Conservation (phyloP, 92 coral and sea anemone species). For the Meandrina meandrites region DNA sequence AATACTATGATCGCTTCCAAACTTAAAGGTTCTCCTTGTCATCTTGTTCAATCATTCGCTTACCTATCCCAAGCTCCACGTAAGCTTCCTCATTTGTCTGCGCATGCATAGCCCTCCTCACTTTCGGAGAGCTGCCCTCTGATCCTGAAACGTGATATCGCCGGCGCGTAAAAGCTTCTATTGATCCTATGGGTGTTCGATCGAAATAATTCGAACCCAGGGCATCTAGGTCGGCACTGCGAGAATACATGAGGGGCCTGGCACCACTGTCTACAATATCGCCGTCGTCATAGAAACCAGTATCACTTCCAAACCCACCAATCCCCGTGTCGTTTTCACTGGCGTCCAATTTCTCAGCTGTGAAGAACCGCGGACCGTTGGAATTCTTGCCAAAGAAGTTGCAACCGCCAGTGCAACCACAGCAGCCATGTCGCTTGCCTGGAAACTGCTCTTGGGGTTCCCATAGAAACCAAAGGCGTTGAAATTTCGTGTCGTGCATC, state of each 20-base stretch:
- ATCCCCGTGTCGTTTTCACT: conserved; percentile 86
- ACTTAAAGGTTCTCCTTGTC: not conserved
- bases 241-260: conserved; percentile 89
- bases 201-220: conserved; percentile 79
- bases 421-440: conserved; percentile 61
- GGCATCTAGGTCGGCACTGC: conserved; percentile 67
- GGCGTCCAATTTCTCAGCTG: conserved; percentile 93
- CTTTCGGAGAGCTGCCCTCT: conserved; percentile 79
- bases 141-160: conserved; percentile 83
- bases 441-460: conserved; percentile 59
- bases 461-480: conserved; percentile 98
- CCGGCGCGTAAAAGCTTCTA: conserved; percentile 91
- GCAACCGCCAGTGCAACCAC: conserved; percentile 97
- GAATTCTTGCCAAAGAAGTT: conserved; percentile 94
- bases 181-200: conserved; percentile 80
- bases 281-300: conserved; percentile 86
- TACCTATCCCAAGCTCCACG: conserved; percentile 24
- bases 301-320: conserved; percentile 73
- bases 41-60: not conserved
- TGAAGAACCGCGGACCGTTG: conserved; percentile 88
- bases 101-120: conserved; percentile 48
- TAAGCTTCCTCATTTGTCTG: conserved; percentile 22
- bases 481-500: conserved; percentile 78
- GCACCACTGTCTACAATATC: conserved; percentile 73
- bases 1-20: too few relatives aligned